A percentile compares a stretch with the other conserved stretches of the same genome.
Evolutionary conservation across 2,888 invertebrate species (phyloP).

Genomic region (Pilophorus perplexus): DNA sequence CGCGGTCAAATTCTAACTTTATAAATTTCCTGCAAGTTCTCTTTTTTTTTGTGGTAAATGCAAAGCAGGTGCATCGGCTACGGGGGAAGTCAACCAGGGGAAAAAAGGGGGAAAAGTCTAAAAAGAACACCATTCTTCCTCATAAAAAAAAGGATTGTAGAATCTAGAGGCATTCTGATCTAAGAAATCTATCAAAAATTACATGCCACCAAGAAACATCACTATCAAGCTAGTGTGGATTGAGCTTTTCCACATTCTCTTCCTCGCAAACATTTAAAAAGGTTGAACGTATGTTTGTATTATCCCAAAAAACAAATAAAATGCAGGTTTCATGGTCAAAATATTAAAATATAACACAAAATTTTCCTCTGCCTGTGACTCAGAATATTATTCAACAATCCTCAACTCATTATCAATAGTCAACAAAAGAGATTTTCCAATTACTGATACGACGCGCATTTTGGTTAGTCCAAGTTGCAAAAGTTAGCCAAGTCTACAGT

Average conservation of each 20-base stretch:
- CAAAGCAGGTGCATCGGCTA: constrained; percentile 45
- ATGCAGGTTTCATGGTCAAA: too few species aligned
- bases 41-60: constrained; percentile 32
- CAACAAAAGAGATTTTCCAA: too few species aligned
- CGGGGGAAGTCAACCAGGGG: constrained; percentile 27
- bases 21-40: constrained; percentile 41
- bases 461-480: constrained; percentile 36
- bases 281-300: too few species aligned
- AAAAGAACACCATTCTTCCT: constrained; percentile 26
- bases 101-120: constrained; percentile 33
- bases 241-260: constrained; percentile 46
- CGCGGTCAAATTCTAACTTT: too few species aligned
- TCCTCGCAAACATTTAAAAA: constrained; percentile 18
- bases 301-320: too few species aligned
- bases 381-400: constrained; percentile 11
- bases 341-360: too few species aligned
- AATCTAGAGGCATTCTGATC: constrained; percentile 44
- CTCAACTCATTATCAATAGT: too few species aligned
- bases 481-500: constrained; percentile 4
- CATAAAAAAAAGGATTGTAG: constrained; percentile 21
- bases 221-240: constrained; percentile 45
- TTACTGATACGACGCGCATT: too few species aligned
- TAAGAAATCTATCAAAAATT: constrained; percentile 43
- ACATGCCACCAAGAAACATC: constrained; percentile 71
- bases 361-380: constrained; percentile 13